Conservation (phyloP, 1,140 invertebrate genomes). For the Drosophila pandora region DNA sequence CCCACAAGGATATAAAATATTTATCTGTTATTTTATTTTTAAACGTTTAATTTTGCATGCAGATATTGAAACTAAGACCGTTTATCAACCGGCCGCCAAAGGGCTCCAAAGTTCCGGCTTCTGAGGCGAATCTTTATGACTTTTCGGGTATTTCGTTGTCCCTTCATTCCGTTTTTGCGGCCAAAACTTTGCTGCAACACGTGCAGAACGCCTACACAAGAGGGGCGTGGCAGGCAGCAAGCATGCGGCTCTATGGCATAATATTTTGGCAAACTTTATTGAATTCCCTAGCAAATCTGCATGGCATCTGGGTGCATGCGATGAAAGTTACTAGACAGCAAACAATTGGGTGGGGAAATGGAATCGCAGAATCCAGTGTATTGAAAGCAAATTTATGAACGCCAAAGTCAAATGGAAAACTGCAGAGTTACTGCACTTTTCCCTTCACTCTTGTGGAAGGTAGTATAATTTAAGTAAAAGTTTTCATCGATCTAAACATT, state of each 20-base stretch:
- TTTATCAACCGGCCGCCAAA: conserved; percentile 68
- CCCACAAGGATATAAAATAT: conserved; percentile 8
- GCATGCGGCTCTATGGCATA: conserved; percentile 63
- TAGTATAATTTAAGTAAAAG: not conserved
- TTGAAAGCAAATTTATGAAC: conserved; percentile 72
- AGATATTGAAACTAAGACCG: conserved; percentile 30
- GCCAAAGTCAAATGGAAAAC: conserved; percentile 75
- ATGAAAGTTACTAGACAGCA: conserved; percentile 56
- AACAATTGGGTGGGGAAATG: conserved; percentile 37
- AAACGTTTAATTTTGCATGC: conserved; percentile 31
- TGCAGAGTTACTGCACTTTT: conserved; percentile 64
- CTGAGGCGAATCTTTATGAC: conserved; percentile 73
- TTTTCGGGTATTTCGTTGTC: conserved; percentile 52
- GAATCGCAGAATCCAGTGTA: conserved; percentile 48
- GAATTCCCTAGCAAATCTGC: conserved; percentile 75
- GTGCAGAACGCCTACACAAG: conserved; percentile 50
- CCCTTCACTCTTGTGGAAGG: conserved; percentile 9
- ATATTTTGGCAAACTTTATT: conserved; percentile 81
- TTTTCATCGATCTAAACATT: not conserved
- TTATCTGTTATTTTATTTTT: conserved; percentile 4
- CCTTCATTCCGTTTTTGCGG: conserved; percentile 11
- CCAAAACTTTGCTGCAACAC: conserved; percentile 67
- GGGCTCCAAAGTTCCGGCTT: conserved; percentile 44
- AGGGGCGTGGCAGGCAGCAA: conserved; percentile 44
- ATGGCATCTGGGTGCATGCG: conserved; percentile 46